Evolutionary conservation across 2,888 invertebrate species (phyloP).

Genomic region (Ectemnius continuus): DNA sequence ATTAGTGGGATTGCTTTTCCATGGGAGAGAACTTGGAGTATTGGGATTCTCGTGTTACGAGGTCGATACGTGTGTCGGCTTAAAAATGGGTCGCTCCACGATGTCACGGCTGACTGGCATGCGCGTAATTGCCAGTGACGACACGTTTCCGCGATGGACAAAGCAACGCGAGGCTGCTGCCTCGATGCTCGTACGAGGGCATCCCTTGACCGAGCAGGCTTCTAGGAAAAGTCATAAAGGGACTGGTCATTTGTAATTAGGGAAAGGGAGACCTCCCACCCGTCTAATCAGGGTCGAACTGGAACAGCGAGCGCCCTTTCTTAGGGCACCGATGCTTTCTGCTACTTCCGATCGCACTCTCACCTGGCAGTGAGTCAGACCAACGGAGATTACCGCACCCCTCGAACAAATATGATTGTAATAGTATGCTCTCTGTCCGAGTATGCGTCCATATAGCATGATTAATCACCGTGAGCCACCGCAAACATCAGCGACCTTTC

Average conservation of each 20-base stretch:
- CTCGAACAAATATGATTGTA: constrained; percentile 1
- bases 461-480: not conserved
- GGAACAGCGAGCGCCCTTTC: not conserved
- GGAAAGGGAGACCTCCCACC: not conserved
- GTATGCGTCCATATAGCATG: not conserved
- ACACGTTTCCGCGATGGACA: constrained; percentile 58
- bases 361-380: constrained; percentile 30
- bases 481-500: not conserved
- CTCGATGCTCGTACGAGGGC: constrained; percentile 24
- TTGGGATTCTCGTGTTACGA: constrained; percentile 41
- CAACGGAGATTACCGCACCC: not conserved
- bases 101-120: constrained; percentile 59
- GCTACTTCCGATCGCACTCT: constrained; percentile 14
- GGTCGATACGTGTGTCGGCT: constrained; percentile 17
- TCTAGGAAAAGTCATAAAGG: constrained; percentile 60
- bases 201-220: constrained; percentile 42
- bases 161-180: constrained; percentile 26
- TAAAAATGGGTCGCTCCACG: constrained; percentile 55
- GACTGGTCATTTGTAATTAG: constrained; percentile 53
- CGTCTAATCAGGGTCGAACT: constrained; percentile 34
- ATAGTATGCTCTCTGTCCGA: not conserved
- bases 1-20: constrained; percentile 34
- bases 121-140: constrained; percentile 60
- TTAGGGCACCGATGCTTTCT: constrained; percentile 1
- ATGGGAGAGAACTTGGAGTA: constrained; percentile 26